phyloP scores from a whole-genome alignment of 2,113 vertebrate species.

The Microtus montanus region DNA sequence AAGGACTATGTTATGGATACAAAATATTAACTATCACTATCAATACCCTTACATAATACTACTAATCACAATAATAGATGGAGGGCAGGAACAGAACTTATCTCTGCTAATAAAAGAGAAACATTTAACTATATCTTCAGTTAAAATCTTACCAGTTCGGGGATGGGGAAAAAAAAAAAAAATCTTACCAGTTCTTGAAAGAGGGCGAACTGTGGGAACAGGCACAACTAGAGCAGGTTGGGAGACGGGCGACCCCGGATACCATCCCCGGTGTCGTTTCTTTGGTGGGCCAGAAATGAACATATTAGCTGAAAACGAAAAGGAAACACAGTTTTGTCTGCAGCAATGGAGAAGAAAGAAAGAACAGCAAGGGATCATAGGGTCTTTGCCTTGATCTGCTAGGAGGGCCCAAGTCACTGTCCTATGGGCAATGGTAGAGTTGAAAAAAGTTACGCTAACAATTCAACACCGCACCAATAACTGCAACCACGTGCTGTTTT shows the following conservation, averaged over 20 bases:
- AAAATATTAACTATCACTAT: slow-evolving; percentile 29
- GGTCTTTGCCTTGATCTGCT: slow-evolving; percentile 2
- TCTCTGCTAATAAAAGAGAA: background rate
- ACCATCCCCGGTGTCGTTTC: slow-evolving; percentile 98
- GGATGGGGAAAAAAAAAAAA: no score
- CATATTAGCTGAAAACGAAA: slow-evolving; percentile 87
- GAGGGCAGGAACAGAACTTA: background rate
- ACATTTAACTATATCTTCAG: background rate
- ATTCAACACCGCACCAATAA: background rate
- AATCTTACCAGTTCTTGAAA: slow-evolving; percentile 87
- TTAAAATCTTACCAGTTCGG: slow-evolving; percentile 85
- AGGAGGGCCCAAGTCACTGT: slow-evolving; percentile 3
- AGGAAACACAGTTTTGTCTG: background rate
- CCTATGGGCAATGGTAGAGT: slow-evolving; percentile 1
- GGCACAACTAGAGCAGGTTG: slow-evolving; percentile 89
- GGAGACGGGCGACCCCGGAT: slow-evolving; percentile 89
- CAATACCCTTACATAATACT: background rate
- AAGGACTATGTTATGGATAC: background rate
- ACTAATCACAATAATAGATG: background rate
- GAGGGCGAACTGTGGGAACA: slow-evolving; percentile 90
- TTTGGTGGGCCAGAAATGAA: slow-evolving; percentile 95
- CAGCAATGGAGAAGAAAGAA: slow-evolving; percentile 57
- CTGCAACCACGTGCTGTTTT: background rate
- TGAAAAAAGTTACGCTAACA: slow-evolving; percentile 13
- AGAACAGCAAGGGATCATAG: background rate